Base-by-base conservation (phyloP, 2,888 invertebrate species). In the Antheraea yamamai region DNA sequence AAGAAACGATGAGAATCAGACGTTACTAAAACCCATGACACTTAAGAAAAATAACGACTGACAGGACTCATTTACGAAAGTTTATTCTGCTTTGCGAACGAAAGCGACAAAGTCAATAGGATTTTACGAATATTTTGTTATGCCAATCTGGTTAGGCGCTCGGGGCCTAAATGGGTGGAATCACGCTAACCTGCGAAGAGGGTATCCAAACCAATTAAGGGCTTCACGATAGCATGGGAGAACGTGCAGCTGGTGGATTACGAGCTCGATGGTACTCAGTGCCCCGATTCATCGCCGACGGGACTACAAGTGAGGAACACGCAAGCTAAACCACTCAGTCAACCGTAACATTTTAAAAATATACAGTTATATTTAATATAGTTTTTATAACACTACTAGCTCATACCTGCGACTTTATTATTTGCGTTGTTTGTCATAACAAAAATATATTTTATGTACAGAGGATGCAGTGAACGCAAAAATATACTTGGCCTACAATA, bases 171-270 rank as follows among this genome's bases (percentile, higher is more conserved):
- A 93, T 91, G 92, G 91, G 84, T 82, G 83, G 79, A 82, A 85
- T 90, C 94, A 93, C 93, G 94, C 91, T 83, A 94, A 85, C 89
- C 85, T 83, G 89, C 92, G 91, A 92, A 93, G 94, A 93, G 94
- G 93, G 93, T 87, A 92, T 93, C 92, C 90, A 88, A 92, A 92
- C 94, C 94, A 94, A 94, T 94, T 94, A 94, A 92, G 93, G 93
- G 88, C 86, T 92, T 87, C 93, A 92, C 91, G 92, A 92, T 93
- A 91, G 86, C 93, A 89, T 95, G 95, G 93, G 95, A 94, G 90
- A 88, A 85, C 76, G 78, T 78, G 80, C 94, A 94, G 91, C 91
- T 93, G 94, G 87, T 86, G 88, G 90, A 89, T 92, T 91, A 91
- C 88, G 91, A 91, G 90, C 91, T 94, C 93, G 91, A 95, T 94